Base-by-base conservation (phyloP, 1,140 invertebrate species). In the Drosophila jambulina region DNA sequence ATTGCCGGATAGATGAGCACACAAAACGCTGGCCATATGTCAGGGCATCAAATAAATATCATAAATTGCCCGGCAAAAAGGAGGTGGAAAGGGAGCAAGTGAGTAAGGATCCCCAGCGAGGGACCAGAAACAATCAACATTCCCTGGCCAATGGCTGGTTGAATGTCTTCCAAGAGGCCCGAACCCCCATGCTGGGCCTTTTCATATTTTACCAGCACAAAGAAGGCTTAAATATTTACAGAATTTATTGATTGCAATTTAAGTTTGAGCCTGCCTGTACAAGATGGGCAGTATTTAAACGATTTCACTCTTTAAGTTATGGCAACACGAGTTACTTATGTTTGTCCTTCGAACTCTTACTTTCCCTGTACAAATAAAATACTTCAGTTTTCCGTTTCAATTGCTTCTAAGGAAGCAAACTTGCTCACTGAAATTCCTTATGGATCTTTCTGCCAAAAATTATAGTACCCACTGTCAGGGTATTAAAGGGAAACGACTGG, bases 21-120 rank as follows among this genome's bases (percentile, higher is more conserved):
- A 82, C 79, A 88, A 80, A 87, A 68, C 77, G 67, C 61, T 71
- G 48, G 77, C 85, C 81, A 87, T 90, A 84, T 88, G 80, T 87
- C 85, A 87, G 69, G 57, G 72, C 64, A 68, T 74, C 63, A 74
- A 74, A 84, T 78, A 88, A 87, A 88, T 87, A 88, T 80, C 80
- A 84, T 88, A 80, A 87, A 88, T 83, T 78, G 84, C 81, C 61
- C 42, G 36, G 45, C 49, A 29, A 71, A 58, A 49, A 36, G 43
- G 64, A 36, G 56, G 19, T 40, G 36, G 27, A 32, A 9, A 32
- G 10, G 54, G 60, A 32, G 34, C 38, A 21, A 38, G 46, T 29
- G 67, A 54, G n/a, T 13, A 36, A 58, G 51, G 29, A 71, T 34
- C 36, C 40, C n/a, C n/a, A 29, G 32, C 21, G 23, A 10, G 45